These are phyloP conservation scores for Spodoptera picta DNA, from an alignment of 2,888 invertebrate genomes.

Conservation along the genomic window DNA sequence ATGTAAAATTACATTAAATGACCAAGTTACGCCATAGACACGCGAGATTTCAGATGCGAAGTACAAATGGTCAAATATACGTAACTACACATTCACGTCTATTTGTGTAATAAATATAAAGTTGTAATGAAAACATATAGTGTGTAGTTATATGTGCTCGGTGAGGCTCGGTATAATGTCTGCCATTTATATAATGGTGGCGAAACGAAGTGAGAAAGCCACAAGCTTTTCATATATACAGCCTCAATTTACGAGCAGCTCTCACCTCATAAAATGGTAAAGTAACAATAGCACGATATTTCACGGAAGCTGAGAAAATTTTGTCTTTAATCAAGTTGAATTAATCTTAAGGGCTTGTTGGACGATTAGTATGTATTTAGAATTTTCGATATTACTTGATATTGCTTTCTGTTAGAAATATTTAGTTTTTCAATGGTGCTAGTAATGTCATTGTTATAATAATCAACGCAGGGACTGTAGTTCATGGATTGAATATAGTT, in stretches of 20 bases:
- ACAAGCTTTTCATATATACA: background rate
- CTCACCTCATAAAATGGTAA: background rate
- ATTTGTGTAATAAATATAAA: no score
- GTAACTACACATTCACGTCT: no score
- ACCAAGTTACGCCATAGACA: no score
- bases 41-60: no score
- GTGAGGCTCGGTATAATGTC: background rate
- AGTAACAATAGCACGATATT: background rate
- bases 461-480: no score
- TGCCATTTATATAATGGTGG: slow-evolving; percentile 3
- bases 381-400: background rate
- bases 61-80: no score
- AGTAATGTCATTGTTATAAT: no score
- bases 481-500: no score
- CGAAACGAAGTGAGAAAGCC: background rate
- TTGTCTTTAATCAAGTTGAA: slow-evolving; percentile 6
- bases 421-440: no score
- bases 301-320: background rate
- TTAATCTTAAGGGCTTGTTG: background rate
- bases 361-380: background rate
- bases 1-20: no score
- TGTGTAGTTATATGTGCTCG: background rate
- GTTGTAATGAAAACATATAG: no score
- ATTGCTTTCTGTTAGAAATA: background rate
- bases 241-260: slow-evolving; percentile 5